Evolutionary conservation across 2,113 vertebrate species (phyloP).

Genomic region (Micromys minutus): DNA sequence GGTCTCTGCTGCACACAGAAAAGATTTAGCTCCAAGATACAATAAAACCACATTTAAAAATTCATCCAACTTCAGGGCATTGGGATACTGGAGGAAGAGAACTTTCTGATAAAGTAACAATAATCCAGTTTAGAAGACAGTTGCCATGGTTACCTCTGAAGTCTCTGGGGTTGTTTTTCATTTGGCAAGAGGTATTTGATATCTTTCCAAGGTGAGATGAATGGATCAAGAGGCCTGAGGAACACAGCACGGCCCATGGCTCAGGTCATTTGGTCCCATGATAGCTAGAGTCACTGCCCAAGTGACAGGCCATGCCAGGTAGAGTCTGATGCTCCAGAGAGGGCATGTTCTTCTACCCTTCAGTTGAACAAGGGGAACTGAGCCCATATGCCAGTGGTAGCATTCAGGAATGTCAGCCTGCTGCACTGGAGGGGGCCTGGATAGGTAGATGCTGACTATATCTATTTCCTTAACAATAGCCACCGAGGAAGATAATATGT

Average conservation of each 20-base stretch:
- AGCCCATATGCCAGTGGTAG: not conserved
- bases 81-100: constrained; percentile 30
- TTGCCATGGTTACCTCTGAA: constrained; percentile 69
- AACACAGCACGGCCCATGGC: too few species aligned
- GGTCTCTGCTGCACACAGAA: not conserved
- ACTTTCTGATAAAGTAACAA: constrained; percentile 66
- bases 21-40: constrained; percentile 39
- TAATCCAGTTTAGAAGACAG: constrained; percentile 49
- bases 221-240: not conserved
- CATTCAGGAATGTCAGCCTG: not conserved
- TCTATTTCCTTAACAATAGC: not conserved
- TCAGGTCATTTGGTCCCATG: too few species aligned
- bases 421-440: too few species aligned
- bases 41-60: constrained; percentile 54
- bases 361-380: not conserved
- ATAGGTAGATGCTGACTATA: too few species aligned
- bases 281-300: not conserved
- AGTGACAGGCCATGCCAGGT: rapidly evolving
- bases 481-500: not conserved
- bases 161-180: constrained; percentile 42
- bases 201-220: not conserved
- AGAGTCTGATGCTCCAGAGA: not conserved
- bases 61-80: constrained; percentile 54
- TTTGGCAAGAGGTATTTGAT: constrained; percentile 24
- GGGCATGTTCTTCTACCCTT: too few species aligned